Evolutionary conservation across 2,888 invertebrate species (phyloP).

Genomic region (Sisyra nigra): DNA sequence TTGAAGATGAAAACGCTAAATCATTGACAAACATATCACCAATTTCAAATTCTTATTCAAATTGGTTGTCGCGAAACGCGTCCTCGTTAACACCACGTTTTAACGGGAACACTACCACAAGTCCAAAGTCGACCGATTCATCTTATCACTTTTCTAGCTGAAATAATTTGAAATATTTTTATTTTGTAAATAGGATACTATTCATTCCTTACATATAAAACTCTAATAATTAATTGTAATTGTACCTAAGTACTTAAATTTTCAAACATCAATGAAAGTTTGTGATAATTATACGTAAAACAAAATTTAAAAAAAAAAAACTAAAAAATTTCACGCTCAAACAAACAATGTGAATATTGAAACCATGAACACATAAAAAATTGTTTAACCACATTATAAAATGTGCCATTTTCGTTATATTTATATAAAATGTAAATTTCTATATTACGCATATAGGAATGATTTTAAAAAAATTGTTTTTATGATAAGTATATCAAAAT

Average conservation of each 20-base stretch:
- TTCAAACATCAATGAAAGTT: neutral
- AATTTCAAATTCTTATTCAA: slow-evolving; percentile 19
- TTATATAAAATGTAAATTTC: too few relatives aligned
- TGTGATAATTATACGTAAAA: neutral
- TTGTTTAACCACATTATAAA: too few relatives aligned
- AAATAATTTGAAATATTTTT: slow-evolving; percentile 17
- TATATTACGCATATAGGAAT: too few relatives aligned
- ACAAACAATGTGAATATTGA: too few relatives aligned
- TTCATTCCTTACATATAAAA: neutral
- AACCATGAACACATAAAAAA: too few relatives aligned
- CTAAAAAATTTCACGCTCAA: too few relatives aligned
- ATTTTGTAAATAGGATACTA: slow-evolving; percentile 7
- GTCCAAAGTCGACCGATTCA: slow-evolving; percentile 14
- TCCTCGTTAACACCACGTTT: slow-evolving; percentile 26
- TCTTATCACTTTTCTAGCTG: slow-evolving; percentile 37
- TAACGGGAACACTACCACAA: slow-evolving; percentile 17
- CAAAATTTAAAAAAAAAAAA: too few relatives aligned
- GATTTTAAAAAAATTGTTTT: too few relatives aligned
- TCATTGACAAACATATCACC: neutral
- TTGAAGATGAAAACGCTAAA: too few relatives aligned
- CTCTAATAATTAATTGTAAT: neutral
- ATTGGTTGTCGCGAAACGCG: slow-evolving; percentile 28
- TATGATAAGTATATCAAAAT: too few relatives aligned
- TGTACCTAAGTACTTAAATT: neutral
- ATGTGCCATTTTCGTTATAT: too few relatives aligned